These are phyloP conservation scores for Ursus arctos DNA, from an alignment of 2,113 vertebrate species.

Conservation along the genomic window DNA sequence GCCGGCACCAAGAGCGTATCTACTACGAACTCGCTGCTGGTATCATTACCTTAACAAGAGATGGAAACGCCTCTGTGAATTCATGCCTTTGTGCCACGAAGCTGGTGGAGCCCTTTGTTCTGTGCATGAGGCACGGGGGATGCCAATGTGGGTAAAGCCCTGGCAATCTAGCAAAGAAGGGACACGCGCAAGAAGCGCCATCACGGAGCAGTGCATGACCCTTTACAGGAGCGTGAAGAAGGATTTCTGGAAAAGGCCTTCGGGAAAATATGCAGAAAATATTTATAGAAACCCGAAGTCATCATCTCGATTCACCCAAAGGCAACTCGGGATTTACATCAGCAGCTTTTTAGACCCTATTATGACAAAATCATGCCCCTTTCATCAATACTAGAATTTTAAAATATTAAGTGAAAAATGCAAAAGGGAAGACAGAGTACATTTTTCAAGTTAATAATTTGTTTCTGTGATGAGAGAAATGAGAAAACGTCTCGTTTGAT, in stretches of 20 bases:
- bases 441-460: constrained; percentile 16
- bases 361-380: background rate
- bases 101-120: background rate
- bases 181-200: background rate
- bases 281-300: constrained; percentile 40
- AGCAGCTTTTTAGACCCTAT: background rate
- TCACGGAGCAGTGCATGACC: background rate
- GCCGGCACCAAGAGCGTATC: background rate
- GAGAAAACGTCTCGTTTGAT: background rate
- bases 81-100: background rate
- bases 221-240: background rate
- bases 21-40: background rate
- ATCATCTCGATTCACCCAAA: background rate
- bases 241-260: background rate
- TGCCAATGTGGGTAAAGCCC: background rate
- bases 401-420: constrained; percentile 42
- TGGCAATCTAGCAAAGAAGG: background rate
- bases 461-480: constrained; percentile 51
- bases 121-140: fast-evolving
- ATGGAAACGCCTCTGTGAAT: background rate
- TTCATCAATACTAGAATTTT: background rate
- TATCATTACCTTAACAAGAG: background rate
- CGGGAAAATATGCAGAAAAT: background rate
- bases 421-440: background rate
- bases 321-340: background rate